Percentiles rank a stretch among this genome's conserved stretches.
Evolutionary conservation across 2,113 vertebrate species (phyloP).

Genomic region (Lepisosteus oculatus): DNA sequence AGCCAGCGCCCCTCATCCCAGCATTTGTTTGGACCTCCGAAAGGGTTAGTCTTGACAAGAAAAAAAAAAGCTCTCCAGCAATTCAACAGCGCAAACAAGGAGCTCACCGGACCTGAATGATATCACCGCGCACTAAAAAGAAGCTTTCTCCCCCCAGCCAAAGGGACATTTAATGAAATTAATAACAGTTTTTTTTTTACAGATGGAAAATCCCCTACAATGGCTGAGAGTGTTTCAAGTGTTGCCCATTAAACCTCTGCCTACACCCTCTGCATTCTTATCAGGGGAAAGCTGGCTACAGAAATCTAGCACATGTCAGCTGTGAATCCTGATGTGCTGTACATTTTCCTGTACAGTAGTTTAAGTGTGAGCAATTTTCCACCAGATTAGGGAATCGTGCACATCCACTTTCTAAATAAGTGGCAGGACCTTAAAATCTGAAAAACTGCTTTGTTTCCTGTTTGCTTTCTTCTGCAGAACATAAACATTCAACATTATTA

Average conservation of each 20-base stretch:
- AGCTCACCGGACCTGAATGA: conserved; percentile 43
- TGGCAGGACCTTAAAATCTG: no score
- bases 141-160: neutral
- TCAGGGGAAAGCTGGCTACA: neutral
- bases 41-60: conserved; percentile 32
- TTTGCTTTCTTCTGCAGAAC: no score
- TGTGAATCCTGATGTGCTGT: no score
- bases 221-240: conserved; percentile 4
- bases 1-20: conserved; percentile 57
- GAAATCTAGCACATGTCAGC: neutral
- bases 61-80: conserved; percentile 33
- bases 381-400: no score
- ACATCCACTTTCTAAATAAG: no score
- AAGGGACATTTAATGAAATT: conserved; percentile 38
- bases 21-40: conserved; percentile 43
- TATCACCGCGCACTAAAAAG: conserved; percentile 12
- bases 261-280: neutral
- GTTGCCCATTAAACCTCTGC: neutral
- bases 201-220: neutral
- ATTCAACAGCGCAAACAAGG: conserved; percentile 28
- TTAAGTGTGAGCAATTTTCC: no score
- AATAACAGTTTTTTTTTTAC: neutral
- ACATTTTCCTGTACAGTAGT: no score
- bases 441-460: no score
- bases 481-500: no score